Conservation (phyloP, 2,113 vertebrate species). For the Pavo muticus region DNA sequence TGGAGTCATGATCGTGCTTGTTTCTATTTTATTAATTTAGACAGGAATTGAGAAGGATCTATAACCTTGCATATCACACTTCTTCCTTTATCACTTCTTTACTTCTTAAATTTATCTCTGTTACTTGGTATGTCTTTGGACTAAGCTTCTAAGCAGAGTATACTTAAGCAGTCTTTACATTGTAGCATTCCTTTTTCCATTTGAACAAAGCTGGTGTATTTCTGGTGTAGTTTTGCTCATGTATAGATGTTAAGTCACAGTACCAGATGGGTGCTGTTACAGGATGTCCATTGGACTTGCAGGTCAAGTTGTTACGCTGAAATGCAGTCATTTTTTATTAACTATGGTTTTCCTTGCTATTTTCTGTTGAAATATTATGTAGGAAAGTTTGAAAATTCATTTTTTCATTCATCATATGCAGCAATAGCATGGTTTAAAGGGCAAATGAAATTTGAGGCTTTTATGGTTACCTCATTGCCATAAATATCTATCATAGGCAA, state of each 20-base stretch:
- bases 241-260: not conserved
- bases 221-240: not conserved
- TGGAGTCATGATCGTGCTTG: not conserved
- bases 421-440: not conserved
- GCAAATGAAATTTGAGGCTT: not conserved
- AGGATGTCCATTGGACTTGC: not conserved
- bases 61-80: not conserved
- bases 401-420: not conserved
- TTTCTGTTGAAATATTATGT: not conserved
- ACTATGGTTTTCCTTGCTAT: not conserved
- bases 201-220: not conserved
- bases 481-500: not conserved
- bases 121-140: not conserved
- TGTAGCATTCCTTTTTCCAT: not conserved
- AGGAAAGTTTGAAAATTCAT: not conserved
- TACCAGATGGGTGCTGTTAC: not conserved
- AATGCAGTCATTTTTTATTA: not conserved
- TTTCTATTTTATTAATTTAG: not conserved
- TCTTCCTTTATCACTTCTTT: not conserved
- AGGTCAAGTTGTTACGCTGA: not conserved
- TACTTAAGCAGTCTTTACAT: not conserved
- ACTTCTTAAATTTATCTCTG: accelerated
- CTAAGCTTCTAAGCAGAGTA: not conserved
- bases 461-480: not conserved
- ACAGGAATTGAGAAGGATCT: not conserved